Conservation (phyloP, 2,888 invertebrate genomes). For the Drosophila pseudotakahashii region DNA sequence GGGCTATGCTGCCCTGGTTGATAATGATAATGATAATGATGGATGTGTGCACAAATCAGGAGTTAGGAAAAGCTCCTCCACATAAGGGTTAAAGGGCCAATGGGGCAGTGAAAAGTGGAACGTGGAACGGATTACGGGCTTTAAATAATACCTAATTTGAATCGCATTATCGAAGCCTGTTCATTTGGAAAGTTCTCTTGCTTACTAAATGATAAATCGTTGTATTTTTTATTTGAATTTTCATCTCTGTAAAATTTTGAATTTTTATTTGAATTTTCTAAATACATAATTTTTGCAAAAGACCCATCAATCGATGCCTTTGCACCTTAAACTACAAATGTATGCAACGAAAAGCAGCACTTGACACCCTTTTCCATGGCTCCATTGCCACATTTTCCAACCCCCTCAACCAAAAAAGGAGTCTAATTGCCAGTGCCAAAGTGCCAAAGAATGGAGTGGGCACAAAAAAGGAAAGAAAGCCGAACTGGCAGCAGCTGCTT, state of each 20-base stretch:
- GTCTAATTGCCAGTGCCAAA: slow-evolving; percentile 78
- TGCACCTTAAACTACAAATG: slow-evolving; percentile 12
- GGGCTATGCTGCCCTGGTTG: not conserved
- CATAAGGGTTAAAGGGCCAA: slow-evolving; percentile 27
- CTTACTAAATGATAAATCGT: not conserved
- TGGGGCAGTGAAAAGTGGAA: slow-evolving; percentile 14
- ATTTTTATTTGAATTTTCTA: too few species aligned
- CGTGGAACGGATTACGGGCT: slow-evolving; percentile 16
- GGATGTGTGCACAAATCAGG: slow-evolving; percentile 33
- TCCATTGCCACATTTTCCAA: not conserved
- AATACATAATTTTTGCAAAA: too few species aligned
- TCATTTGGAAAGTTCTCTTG: slow-evolving; percentile 2
- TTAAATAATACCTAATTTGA: slow-evolving; percentile 8
- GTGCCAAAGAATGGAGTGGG: slow-evolving; percentile 57
- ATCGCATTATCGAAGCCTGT: slow-evolving; percentile 18
- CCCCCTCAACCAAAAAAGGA: slow-evolving; percentile 17
- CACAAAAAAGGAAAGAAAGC: slow-evolving; percentile 26
- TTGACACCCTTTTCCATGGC: slow-evolving; percentile 26
- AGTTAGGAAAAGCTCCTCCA: slow-evolving; percentile 1
- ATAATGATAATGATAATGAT: slow-evolving; percentile 42
- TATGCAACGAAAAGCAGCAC: slow-evolving; percentile 20
- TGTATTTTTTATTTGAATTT: too few species aligned
- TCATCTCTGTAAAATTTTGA: too few species aligned
- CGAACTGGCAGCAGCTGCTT: slow-evolving; percentile 37
- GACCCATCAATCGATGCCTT: not conserved